Conservation (phyloP, 2,113 vertebrate species). For the Symphodus melops region DNA sequence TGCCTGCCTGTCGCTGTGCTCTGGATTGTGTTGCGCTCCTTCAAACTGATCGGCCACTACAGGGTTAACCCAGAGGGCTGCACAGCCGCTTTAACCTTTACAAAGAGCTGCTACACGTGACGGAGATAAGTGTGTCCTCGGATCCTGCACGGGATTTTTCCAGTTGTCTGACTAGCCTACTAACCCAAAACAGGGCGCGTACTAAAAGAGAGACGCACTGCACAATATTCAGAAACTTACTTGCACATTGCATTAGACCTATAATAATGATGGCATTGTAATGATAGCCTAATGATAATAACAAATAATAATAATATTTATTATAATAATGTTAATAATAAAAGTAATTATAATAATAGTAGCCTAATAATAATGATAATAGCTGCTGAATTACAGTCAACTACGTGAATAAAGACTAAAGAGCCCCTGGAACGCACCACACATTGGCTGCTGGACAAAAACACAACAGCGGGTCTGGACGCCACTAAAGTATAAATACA, state of each 20-base stretch:
- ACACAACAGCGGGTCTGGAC: slow-evolving; percentile 15
- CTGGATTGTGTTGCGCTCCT: slow-evolving; percentile 15
- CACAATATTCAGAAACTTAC: neutral
- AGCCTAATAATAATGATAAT: neutral
- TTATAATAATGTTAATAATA: neutral
- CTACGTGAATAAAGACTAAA: neutral
- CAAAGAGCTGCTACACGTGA: slow-evolving; percentile 82
- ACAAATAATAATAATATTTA: neutral
- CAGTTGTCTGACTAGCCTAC: slow-evolving; percentile 64
- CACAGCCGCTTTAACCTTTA: slow-evolving; percentile 82
- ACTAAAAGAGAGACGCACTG: neutral
- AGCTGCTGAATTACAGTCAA: neutral
- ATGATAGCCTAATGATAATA: neutral
- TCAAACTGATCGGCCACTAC: slow-evolving; percentile 23
- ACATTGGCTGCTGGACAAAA: neutral
- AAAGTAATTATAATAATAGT: neutral
- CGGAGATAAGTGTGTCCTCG: slow-evolving; percentile 76
- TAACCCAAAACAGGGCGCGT: slow-evolving; percentile 51
- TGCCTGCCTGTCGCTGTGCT: slow-evolving; percentile 22
- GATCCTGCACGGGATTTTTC: slow-evolving; percentile 60
- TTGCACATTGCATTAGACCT: too few species aligned
- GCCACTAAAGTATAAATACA: slow-evolving; percentile 22
- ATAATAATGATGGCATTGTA: neutral
- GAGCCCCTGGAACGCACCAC: neutral
- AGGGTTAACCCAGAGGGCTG: slow-evolving; percentile 71